phyloP scores from a whole-genome alignment of 2,113 vertebrate species.

The Ptychochromis oligacanthus region DNA sequence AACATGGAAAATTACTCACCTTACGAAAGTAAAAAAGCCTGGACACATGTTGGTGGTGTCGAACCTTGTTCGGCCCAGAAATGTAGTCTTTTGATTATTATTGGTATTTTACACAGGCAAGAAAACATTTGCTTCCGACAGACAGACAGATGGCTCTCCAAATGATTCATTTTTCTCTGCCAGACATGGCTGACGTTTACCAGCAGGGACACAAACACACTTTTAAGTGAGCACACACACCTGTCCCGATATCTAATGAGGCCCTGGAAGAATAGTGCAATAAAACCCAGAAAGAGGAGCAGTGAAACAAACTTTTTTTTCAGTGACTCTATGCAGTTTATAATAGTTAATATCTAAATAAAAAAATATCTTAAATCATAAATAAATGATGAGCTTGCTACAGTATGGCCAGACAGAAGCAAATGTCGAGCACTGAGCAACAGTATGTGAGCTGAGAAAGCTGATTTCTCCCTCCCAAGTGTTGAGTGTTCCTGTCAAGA shows the following conservation, averaged over 20 bases:
- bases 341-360: background rate
- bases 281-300: background rate
- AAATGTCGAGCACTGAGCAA: background rate
- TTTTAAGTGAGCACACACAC: slow-evolving; percentile 9
- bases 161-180: slow-evolving; percentile 37
- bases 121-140: slow-evolving; percentile 47
- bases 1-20: background rate
- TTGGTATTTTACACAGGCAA: slow-evolving; percentile 14
- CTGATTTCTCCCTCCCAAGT: background rate
- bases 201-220: slow-evolving; percentile 8
- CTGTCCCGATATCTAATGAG: slow-evolving; percentile 40
- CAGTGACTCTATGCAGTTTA: background rate
- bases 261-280: slow-evolving; percentile 6
- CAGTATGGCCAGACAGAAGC: background rate
- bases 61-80: background rate
- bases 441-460: slow-evolving; percentile 23
- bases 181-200: slow-evolving; percentile 34
- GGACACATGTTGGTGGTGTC: background rate
- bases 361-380: background rate
- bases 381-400: background rate
- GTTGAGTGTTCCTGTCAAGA: slow-evolving; percentile 46
- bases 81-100: slow-evolving; percentile 14
- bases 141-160: slow-evolving; percentile 57
- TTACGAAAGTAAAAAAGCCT: background rate
- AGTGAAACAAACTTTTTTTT: background rate